These are phyloP conservation scores for Ptyas mucosa DNA, from an alignment of 2,113 vertebrate species.

Conservation along the genomic window DNA sequence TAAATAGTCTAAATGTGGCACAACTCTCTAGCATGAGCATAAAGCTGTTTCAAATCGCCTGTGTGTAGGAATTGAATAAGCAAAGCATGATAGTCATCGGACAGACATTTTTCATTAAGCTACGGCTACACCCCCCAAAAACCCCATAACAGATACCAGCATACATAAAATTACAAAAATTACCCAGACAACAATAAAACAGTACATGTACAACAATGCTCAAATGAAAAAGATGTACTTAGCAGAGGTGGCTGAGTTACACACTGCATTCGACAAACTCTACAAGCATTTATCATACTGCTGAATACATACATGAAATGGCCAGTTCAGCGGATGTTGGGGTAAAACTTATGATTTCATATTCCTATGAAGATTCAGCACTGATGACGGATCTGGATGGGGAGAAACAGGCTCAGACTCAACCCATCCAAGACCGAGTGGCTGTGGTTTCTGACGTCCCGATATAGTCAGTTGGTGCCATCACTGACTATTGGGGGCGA, in stretches of 20 bases:
- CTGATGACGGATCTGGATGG: too few species aligned
- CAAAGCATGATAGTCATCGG: neutral
- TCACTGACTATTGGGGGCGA: too few species aligned
- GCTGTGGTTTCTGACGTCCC: too few species aligned
- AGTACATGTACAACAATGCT: neutral
- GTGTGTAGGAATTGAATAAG: neutral
- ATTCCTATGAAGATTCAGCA: neutral
- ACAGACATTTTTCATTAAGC: neutral
- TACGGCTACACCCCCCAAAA: neutral
- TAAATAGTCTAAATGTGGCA: neutral
- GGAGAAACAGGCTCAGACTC: too few species aligned
- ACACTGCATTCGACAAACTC: neutral
- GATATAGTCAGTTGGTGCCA: too few species aligned
- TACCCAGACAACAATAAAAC: neutral
- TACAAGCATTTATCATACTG: neutral
- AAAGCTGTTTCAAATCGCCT: neutral
- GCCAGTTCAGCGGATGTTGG: neutral
- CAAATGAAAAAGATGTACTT: neutral
- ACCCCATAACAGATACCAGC: too few species aligned
- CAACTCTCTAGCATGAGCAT: neutral
- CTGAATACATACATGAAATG: neutral
- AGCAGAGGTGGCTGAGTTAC: neutral
- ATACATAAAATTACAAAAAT: neutral
- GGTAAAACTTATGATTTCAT: neutral
- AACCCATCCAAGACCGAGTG: too few species aligned